Evolutionary conservation across 2,888 invertebrate species (phyloP), one percentile per base, ranked within the genome.

Genomic region (Gasteruption jaculator): DNA sequence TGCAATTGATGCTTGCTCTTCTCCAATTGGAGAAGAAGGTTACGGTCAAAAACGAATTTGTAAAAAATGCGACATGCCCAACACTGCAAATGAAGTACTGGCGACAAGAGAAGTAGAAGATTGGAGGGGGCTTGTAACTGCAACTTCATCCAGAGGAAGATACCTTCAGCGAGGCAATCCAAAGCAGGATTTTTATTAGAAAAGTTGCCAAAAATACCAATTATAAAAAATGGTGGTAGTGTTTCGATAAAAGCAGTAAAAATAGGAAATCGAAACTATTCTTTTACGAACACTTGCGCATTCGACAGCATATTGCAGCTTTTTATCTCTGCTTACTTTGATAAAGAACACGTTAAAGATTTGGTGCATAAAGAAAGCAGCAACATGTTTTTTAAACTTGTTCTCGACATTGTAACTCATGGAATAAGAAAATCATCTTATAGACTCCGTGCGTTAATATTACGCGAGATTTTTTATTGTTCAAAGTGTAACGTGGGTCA

Each of bases 271-370:
- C 20, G 15, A 20, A 30, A 36, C 25, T 11, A 34, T 5, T 38
- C 38, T 24, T 15, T 43, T 25, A 10, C 19, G 5, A 33, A 33
- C 10, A 43, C 43, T 11, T 43, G 38, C n/a, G 32, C 38, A 7
- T 27, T 38, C 8, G 42, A 42, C 24, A 38, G 42, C 16, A 21
- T 42, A 6, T 42, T 30, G 7, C 42, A 42, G 18, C 36, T 42
- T 21, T 8, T 42, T 30, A 24, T 42, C 22, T 36, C 36, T 11
- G 37, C 22, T 27, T 14, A 24, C 14, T 20, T 30, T 4, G 42
- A 42, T 16, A 22, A 24, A 5, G 37, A 42, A 37, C 16, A 10
- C 15, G 8, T 42, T 10, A n/a, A 12, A 19, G 14, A 29, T 30
- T 16, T 26, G 4, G n/a, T 3, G n/a, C 3, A 21, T 18, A 1